Percentiles rank a stretch among this genome's conserved stretches.
Conservation (phyloP, 1,140 invertebrate genomes). For the Hydropsyche tenuis region DNA sequence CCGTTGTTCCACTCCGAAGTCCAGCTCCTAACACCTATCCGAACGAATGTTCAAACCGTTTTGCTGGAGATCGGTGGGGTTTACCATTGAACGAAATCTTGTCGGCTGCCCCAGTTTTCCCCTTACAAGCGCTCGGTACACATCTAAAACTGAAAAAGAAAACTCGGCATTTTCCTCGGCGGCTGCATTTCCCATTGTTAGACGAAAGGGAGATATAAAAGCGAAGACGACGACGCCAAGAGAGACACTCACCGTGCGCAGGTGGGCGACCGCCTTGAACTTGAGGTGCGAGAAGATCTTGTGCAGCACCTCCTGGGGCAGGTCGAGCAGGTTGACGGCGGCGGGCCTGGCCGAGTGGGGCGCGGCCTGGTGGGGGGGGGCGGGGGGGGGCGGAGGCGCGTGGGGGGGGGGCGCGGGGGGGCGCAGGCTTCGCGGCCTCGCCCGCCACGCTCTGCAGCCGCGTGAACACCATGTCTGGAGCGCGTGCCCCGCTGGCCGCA, state of each 20-base stretch:
- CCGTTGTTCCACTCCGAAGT: too few relatives aligned
- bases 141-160: too few relatives aligned
- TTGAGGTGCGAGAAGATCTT: slow-evolving; percentile 78
- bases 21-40: too few relatives aligned
- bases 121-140: too few relatives aligned
- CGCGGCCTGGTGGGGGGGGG: not conserved
- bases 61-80: too few relatives aligned
- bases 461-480: not conserved
- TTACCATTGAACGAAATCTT: too few relatives aligned
- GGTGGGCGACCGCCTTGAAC: slow-evolving; percentile 77
- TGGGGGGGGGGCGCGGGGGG: not conserved
- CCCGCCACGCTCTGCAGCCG: slow-evolving; percentile 4
- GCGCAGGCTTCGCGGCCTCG: not conserved
- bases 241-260: slow-evolving; percentile 74
- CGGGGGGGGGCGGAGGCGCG: not conserved
- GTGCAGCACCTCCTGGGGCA: slow-evolving; percentile 80
- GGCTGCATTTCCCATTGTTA: too few relatives aligned
- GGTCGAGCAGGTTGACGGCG: slow-evolving; percentile 64
- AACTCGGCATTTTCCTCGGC: too few relatives aligned
- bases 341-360: slow-evolving; percentile 53
- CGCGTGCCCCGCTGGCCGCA: not conserved
- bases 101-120: too few relatives aligned
- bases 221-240: not conserved
- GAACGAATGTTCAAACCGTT: too few relatives aligned
- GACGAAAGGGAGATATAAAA: not conserved